Conservation (phyloP, 2,113 vertebrate species). For the Centropus unirufus region DNA sequence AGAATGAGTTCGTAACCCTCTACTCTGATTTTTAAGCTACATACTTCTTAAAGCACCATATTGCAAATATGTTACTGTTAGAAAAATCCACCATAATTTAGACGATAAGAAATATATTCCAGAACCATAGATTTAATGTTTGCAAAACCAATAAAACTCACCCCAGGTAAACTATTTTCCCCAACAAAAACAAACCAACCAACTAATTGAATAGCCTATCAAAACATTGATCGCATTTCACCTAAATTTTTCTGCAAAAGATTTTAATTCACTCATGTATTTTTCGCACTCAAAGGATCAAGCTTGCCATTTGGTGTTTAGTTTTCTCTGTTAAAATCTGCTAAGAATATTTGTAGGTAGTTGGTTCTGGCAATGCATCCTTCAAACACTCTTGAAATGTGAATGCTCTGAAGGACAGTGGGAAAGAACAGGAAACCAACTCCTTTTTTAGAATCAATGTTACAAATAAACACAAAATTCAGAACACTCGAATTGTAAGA, state of each 20-base stretch:
- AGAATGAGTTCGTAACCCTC: not conserved
- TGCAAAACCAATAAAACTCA: not conserved
- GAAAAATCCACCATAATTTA: not conserved
- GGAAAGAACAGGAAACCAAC: not conserved
- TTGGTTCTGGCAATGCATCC: not conserved
- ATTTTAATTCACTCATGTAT: slow-evolving; percentile 11
- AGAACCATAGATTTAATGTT: not conserved
- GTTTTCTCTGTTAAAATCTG: not conserved
- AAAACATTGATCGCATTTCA: not conserved
- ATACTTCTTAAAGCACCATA: not conserved
- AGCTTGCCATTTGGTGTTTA: not conserved
- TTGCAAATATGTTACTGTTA: not conserved
- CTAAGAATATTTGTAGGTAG: not conserved
- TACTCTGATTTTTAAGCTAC: not conserved
- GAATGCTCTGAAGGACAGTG: not conserved
- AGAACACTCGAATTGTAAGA: not conserved
- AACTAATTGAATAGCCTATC: not conserved
- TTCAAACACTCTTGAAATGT: not conserved
- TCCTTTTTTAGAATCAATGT: not conserved
- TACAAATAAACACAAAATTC: not conserved
- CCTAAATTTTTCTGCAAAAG: not conserved
- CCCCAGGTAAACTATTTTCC: not conserved
- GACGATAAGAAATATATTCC: not conserved
- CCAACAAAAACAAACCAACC: not conserved
- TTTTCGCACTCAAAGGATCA: slow-evolving; percentile 43